Evolutionary conservation across 2,797 vertebrate genomes (phyloP), one percentile per base, ranked within the genome.

Genomic region (Scomberomorus guttatus): DNA sequence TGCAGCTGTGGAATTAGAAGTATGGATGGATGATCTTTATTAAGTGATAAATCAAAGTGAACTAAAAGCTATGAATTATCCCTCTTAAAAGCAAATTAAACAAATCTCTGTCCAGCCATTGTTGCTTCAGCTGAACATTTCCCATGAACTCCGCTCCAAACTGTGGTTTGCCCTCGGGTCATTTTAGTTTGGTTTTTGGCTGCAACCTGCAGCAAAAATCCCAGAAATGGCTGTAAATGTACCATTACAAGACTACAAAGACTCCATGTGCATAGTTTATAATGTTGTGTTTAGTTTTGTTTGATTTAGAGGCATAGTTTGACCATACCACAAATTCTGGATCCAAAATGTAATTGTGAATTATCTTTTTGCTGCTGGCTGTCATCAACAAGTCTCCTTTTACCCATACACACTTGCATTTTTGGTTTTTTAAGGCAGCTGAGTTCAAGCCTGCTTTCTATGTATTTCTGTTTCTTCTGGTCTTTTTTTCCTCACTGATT

Each of bases 181-280:
- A 39, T 77, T 85, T 83, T 65, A 37, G 70, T 85, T 78, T 65
- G 39, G 63, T 75, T 79, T 75, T 63, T 82, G 75, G 65, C 70
- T 82, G 62, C 60, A n/a, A 51, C 70, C 48, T 65, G 15, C 32
- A 66, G 59, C 73, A 60, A 68, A 81, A 82, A 63, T 77, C 66
- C 81, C 69, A 73, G 51, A 48, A 51, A 55, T 27, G 42, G n/a
- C 83, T 46, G 39, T 67, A 82, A 80, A 86, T 58, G 71, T 20
- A 32, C 69, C 69, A 70, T 87, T 87, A 87, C 25, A 74, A 70
- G 68, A 86, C 57, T 72, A 79, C 72, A 87, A 83, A 89, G 83
- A 51, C 61, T 60, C 60, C 61, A 68, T 58, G 64, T 65, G 56
- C 14, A 27, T 50, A 74, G 46, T 75, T 51, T 51, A 60, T 76